Percentiles rank a stretch among this genome's conserved stretches.
Conservation (phyloP, 2,797 vertebrate species). For the Argya squamiceps region DNA sequence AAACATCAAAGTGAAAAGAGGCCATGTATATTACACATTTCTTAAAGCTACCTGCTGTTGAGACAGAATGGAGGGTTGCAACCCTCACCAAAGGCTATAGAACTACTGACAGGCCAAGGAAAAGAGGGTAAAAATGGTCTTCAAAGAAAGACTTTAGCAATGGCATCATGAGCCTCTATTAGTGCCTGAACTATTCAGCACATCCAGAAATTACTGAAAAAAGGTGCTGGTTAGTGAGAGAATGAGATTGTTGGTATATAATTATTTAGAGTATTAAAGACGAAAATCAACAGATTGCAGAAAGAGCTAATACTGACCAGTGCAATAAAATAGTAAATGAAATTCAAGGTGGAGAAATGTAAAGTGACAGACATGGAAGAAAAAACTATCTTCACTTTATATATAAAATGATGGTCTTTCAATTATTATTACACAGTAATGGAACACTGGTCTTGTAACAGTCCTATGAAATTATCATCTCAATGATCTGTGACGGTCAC, state of each 20-base stretch:
- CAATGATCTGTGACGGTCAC: neutral
- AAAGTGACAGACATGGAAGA: neutral
- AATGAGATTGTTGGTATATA: neutral
- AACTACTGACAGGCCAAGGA: neutral
- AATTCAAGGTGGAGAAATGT: neutral
- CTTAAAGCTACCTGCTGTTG: neutral
- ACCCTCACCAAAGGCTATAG: neutral
- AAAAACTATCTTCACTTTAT: neutral
- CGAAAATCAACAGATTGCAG: neutral
- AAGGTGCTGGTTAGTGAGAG: neutral
- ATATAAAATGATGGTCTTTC: neutral
- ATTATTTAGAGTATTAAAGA: neutral
- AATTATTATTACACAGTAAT: neutral
- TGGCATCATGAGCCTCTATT: neutral
- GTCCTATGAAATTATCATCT: neutral
- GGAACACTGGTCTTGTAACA: neutral
- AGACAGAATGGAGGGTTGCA: neutral
- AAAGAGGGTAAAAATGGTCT: neutral
- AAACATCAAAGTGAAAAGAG: neutral
- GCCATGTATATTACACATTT: neutral
- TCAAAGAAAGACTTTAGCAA: neutral
- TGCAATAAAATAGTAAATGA: neutral
- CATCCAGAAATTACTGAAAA: neutral
- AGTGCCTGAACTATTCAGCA: neutral
- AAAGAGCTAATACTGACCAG: neutral